These are phyloP conservation scores for Halcyon chelicuti DNA, from an alignment of 2,797 vertebrate species.

Conservation along the genomic window DNA sequence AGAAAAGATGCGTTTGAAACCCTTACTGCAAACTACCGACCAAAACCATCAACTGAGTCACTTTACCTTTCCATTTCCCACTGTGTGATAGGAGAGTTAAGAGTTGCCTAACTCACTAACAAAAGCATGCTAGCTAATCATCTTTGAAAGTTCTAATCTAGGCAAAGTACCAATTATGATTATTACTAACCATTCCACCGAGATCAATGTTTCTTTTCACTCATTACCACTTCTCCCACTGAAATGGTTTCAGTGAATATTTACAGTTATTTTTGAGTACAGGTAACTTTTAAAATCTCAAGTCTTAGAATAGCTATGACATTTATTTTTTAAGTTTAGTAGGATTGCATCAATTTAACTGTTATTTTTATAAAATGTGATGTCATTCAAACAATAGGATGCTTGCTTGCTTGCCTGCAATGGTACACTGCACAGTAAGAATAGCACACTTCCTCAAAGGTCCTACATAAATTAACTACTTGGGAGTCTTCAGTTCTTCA, in stretches of 20 bases:
- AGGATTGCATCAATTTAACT: not conserved
- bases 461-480: not conserved
- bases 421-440: constrained; percentile 26
- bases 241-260: not conserved
- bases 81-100: not conserved
- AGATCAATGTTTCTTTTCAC: not conserved
- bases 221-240: not conserved
- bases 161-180: not conserved
- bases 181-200: not conserved
- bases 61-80: not conserved
- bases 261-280: not conserved
- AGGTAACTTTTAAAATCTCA: not conserved
- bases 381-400: constrained; percentile 29
- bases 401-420: constrained; percentile 31
- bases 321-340: not conserved
- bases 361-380: not conserved
- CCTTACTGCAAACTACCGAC: not conserved
- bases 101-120: not conserved
- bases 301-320: not conserved
- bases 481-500: not conserved
- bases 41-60: not conserved
- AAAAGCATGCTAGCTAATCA: not conserved
- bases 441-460: constrained; percentile 13
- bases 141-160: not conserved
- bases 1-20: not conserved